Conservation (phyloP, 2,888 invertebrate species). For the Cyrtodaria siliqua region DNA sequence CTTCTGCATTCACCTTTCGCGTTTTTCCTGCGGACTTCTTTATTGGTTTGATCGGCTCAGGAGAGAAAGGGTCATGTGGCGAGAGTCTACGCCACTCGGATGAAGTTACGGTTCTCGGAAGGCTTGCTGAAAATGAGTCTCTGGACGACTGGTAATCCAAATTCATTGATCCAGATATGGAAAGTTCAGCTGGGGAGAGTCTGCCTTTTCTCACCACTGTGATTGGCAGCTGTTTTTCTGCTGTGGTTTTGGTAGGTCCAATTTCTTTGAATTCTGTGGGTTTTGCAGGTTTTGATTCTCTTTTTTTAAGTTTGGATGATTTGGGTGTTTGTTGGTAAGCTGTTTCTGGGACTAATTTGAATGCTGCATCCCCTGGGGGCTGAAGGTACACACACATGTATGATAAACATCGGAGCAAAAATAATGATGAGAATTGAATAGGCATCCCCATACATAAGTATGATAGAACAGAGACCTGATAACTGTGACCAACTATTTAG, state of each 20-base stretch:
- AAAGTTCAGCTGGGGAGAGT: background rate
- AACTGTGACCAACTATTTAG: too few relatives aligned
- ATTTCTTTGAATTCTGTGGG: background rate
- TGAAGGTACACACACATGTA: background rate
- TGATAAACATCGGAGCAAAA: background rate
- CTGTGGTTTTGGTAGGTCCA: background rate
- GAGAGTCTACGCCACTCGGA: conserved; percentile 49
- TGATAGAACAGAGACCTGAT: too few relatives aligned
- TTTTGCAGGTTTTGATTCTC: background rate
- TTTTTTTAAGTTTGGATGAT: conserved; percentile 10
- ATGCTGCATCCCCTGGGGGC: conserved; percentile 5
- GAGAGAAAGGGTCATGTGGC: conserved; percentile 34
- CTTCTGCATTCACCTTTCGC: background rate
- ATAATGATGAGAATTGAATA: background rate
- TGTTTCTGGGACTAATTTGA: conserved; percentile 13
- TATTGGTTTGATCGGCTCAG: conserved; percentile 6
- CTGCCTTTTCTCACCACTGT: background rate
- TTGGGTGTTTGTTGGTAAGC: background rate
- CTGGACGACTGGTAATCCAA: conserved; percentile 21
- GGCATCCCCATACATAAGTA: too few relatives aligned
- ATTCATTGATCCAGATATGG: conserved; percentile 35
- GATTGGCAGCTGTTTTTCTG: background rate
- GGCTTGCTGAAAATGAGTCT: conserved; percentile 54
- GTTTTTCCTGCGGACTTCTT: background rate
- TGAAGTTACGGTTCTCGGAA: conserved; percentile 49